Conservation (phyloP, 2,113 vertebrate genomes). For the Leucoraja erinaceus region DNA sequence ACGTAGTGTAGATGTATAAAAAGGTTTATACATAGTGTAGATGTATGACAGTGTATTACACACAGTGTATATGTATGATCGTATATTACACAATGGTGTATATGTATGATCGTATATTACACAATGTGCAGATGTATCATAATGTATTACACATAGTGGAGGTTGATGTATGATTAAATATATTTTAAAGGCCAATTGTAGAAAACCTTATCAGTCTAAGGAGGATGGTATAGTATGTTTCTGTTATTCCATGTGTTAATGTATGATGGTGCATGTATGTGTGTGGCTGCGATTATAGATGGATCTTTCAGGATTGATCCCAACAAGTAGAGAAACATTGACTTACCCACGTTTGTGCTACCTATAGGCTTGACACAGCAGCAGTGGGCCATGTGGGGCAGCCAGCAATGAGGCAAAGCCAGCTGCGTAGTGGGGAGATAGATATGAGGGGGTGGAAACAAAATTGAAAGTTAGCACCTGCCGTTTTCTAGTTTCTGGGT, state of each 20-base stretch:
- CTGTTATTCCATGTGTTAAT: too few relatives aligned
- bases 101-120: too few relatives aligned
- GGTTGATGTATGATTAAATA: too few relatives aligned
- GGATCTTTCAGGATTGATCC: background rate
- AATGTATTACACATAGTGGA: too few relatives aligned
- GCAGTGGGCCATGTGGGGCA: background rate
- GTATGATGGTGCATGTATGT: background rate
- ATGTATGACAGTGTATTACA: too few relatives aligned
- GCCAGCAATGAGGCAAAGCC: background rate
- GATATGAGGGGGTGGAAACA: background rate
- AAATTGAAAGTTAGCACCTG: background rate
- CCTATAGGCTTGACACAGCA: background rate
- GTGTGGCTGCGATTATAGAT: background rate
- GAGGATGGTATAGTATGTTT: too few relatives aligned
- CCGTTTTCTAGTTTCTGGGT: background rate
- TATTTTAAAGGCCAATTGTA: too few relatives aligned
- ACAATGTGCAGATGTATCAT: too few relatives aligned
- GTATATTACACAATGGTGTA: background rate
- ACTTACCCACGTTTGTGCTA: background rate
- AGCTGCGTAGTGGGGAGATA: background rate
- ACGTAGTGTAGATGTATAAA: too few relatives aligned
- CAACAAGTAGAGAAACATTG: background rate
- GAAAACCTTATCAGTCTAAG: too few relatives aligned
- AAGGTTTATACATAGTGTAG: too few relatives aligned
- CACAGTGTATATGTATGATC: background rate